Evolutionary conservation across 2,797 vertebrate genomes (phyloP).

Genomic region (Rhincodon typus): DNA sequence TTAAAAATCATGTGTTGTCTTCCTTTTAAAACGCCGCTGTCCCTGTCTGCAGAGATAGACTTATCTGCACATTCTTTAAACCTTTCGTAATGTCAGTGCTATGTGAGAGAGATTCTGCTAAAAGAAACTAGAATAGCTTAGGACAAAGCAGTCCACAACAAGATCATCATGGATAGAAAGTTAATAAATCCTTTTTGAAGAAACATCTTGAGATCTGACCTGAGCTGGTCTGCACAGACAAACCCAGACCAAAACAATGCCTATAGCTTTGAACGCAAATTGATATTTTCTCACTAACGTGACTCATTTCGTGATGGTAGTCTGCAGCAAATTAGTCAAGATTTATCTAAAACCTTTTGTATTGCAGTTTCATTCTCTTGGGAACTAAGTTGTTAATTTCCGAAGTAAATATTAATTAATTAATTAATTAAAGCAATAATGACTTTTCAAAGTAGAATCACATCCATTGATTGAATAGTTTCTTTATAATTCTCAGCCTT

Average conservation of each 20-base stretch:
- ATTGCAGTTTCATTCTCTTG: background rate
- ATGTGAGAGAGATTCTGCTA: no score
- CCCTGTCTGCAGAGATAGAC: background rate
- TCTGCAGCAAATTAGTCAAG: background rate
- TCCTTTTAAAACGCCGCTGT: background rate
- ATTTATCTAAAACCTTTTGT: background rate
- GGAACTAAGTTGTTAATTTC: background rate
- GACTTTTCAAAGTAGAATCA: background rate
- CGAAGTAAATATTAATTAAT: background rate
- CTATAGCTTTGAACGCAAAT: no score
- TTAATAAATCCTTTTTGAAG: no score
- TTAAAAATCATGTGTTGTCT: background rate
- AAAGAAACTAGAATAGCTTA: no score
- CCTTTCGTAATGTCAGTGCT: no score
- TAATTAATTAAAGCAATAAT: background rate
- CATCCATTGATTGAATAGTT: background rate
- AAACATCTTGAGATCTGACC: no score
- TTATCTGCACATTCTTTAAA: no score
- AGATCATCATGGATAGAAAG: no score
- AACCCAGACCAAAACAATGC: no score
- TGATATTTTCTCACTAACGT: background rate
- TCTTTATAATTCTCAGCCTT: no score
- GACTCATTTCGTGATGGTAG: background rate
- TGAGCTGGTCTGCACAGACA: no score
- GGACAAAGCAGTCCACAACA: no score